Percentiles rank a stretch among this genome's conserved stretches.
These are phyloP conservation scores for Erannis defoliaria DNA, from an alignment of 2,888 invertebrate genomes.

Conservation along the genomic window DNA sequence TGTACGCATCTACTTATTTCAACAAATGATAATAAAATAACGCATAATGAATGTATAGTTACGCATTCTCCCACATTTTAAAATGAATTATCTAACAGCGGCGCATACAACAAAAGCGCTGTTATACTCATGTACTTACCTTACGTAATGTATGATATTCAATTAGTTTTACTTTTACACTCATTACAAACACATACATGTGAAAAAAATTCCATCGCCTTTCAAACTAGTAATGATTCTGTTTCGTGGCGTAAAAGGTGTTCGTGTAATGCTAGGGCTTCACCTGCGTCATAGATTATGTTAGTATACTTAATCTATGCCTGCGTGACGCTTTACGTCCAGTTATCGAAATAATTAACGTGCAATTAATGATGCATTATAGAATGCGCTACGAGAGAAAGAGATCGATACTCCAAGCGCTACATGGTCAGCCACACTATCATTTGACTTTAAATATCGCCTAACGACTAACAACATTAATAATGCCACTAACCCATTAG, in stretches of 20 bases:
- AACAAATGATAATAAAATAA: slow-evolving; percentile 29
- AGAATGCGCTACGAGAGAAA: too few species aligned
- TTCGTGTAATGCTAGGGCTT: too few species aligned
- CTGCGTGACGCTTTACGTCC: too few species aligned
- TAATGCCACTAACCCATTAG: too few species aligned
- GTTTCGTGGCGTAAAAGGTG: slow-evolving; percentile 22
- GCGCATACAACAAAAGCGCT: slow-evolving; percentile 16
- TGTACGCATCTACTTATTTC: slow-evolving; percentile 16
- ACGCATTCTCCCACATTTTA: slow-evolving; percentile 53
- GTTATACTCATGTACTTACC: slow-evolving; percentile 14
- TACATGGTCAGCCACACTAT: too few species aligned
- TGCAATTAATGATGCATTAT: too few species aligned
- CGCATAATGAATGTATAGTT: slow-evolving; percentile 47
- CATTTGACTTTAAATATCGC: too few species aligned
- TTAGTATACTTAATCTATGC: too few species aligned
- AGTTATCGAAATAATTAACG: too few species aligned
- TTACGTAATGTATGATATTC: slow-evolving; percentile 23
- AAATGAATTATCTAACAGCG: slow-evolving; percentile 45
- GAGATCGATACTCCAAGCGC: too few species aligned
- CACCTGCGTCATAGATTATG: too few species aligned
- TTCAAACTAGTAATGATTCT: slow-evolving; percentile 28
- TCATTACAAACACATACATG: slow-evolving; percentile 12
- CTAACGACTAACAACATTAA: too few species aligned
- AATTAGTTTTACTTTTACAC: slow-evolving; percentile 15
- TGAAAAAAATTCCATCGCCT: slow-evolving; percentile 25